These are phyloP conservation scores for Echinops telfairi DNA, from an alignment of 2,113 vertebrate species.

Conservation along the genomic window DNA sequence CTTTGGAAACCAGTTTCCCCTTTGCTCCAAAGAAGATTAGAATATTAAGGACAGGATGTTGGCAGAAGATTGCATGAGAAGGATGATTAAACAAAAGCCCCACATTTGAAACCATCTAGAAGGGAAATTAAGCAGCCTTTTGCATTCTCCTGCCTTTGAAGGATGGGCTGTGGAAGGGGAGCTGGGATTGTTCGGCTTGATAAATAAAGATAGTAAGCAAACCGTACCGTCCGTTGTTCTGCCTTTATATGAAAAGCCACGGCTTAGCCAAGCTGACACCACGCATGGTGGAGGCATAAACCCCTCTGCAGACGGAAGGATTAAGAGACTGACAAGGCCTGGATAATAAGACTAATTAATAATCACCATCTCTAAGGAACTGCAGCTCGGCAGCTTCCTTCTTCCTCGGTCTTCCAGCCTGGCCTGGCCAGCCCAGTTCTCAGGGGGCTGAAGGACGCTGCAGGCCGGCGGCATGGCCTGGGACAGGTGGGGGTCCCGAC, in stretches of 20 bases:
- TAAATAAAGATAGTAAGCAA: slow-evolving; percentile 70
- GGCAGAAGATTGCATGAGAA: slow-evolving; percentile 65
- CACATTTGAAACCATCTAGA: slow-evolving; percentile 39
- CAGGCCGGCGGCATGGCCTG: not conserved
- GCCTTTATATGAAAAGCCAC: slow-evolving; percentile 37
- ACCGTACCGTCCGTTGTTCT: slow-evolving; percentile 50
- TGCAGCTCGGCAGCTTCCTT: not conserved
- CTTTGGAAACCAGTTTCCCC: slow-evolving; percentile 61
- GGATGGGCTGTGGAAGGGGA: slow-evolving; percentile 7
- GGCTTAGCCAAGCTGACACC: slow-evolving; percentile 67
- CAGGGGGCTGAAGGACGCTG: slow-evolving; percentile 10
- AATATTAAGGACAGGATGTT: slow-evolving; percentile 37
- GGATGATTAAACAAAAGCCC: slow-evolving; percentile 74
- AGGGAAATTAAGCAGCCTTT: slow-evolving; percentile 60
- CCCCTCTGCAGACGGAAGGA: slow-evolving; percentile 70
- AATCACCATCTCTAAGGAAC: slow-evolving; percentile 72
- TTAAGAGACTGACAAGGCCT: slow-evolving; percentile 71
- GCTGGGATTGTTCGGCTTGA: slow-evolving; percentile 50
- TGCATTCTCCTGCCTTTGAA: slow-evolving; percentile 37
- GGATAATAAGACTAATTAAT: slow-evolving; percentile 82
- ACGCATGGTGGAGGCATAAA: not conserved
- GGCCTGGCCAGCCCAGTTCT: not conserved
- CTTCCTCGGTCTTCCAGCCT: slow-evolving; percentile 9
- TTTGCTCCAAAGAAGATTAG: slow-evolving; percentile 75
- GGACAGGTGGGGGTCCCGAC: accelerated